Conservation (phyloP, 2,888 invertebrate species). For the Kuschelorhynchus macadamiae region DNA sequence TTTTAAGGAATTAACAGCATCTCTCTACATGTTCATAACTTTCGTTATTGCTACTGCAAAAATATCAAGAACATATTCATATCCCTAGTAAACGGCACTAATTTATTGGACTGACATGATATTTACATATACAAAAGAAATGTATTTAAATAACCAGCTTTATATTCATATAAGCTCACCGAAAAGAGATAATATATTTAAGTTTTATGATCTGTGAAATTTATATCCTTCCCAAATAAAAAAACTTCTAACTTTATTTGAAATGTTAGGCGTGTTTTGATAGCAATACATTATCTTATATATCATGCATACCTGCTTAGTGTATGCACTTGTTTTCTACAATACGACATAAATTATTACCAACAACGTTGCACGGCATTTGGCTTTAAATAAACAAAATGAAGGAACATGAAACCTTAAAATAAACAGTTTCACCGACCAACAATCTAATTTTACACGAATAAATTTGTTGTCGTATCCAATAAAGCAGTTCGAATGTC, state of each 20-base stretch:
- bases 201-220: constrained; percentile 41
- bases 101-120: neutral
- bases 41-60: too few relatives aligned
- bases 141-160: constrained; percentile 18
- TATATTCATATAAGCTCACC: constrained; percentile 25
- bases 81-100: neutral
- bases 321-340: constrained; percentile 38
- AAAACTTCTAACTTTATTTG: constrained; percentile 28
- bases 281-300: constrained; percentile 40
- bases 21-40: too few relatives aligned
- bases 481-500: constrained; percentile 42
- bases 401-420: constrained; percentile 35
- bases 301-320: constrained; percentile 36
- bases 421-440: constrained; percentile 29
- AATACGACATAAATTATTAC: constrained; percentile 35
- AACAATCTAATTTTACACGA: constrained; percentile 43
- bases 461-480: constrained; percentile 48
- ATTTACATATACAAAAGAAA: constrained; percentile 11
- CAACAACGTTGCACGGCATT: constrained; percentile 28
- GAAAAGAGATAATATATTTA: constrained; percentile 37
- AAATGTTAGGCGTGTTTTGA: constrained; percentile 43
- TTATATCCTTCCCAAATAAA: constrained; percentile 34
- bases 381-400: constrained; percentile 36
- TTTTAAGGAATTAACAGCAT: too few relatives aligned
- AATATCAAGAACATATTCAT: too few relatives aligned